Percentiles rank a stretch among this genome's conserved stretches.
Evolutionary conservation across 1,140 invertebrate genomes (phyloP).

Genomic region (Brachionus paranguensis): DNA sequence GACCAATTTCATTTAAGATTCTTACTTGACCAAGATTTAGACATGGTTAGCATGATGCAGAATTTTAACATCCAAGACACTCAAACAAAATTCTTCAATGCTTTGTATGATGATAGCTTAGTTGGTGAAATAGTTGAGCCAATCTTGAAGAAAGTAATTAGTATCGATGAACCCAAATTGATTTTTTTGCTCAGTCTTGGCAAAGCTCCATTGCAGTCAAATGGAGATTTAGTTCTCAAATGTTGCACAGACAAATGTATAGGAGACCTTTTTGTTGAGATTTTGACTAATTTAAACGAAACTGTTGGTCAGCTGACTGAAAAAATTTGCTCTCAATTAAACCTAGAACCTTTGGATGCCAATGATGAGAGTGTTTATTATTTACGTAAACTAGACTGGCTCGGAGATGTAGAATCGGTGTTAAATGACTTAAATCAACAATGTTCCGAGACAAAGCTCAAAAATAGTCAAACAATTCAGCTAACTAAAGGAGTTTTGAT

Average conservation of each 20-base stretch:
- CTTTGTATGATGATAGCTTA: not conserved
- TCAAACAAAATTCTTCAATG: not conserved
- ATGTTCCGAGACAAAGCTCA: not conserved
- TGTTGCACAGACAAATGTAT: not conserved
- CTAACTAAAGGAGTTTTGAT: constrained; percentile 4
- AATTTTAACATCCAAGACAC: not conserved
- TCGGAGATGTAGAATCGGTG: not conserved
- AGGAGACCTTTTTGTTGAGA: not conserved
- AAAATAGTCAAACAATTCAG: not conserved
- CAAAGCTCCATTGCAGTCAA: not conserved
- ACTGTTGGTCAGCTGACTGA: not conserved
- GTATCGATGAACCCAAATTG: not conserved
- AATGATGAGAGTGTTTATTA: not conserved
- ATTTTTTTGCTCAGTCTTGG: not conserved
- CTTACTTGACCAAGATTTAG: not conserved
- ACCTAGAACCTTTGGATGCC: not conserved
- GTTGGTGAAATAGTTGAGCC: constrained; percentile 3
- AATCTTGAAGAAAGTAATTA: not conserved
- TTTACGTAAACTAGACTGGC: not conserved
- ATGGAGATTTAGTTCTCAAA: not conserved
- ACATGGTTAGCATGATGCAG: not conserved
- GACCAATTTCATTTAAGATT: constrained; percentile 24
- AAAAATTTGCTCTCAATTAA: not conserved
- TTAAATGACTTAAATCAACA: not conserved
- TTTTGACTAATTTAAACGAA: not conserved